Conservation (phyloP, 2,888 invertebrate genomes). For the Sesamia inferens region DNA sequence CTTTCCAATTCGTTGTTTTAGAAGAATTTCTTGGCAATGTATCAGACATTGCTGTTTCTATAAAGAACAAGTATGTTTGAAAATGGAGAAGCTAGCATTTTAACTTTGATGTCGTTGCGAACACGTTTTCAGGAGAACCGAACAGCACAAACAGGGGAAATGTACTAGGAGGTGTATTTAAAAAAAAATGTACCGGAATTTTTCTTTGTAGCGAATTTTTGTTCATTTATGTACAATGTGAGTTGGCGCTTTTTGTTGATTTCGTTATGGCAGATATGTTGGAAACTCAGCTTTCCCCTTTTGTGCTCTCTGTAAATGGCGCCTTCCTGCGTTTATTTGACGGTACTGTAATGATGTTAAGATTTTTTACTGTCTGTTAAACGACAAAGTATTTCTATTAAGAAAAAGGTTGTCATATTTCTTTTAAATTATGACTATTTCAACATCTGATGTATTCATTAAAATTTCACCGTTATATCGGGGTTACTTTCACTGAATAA, state of each 20-base stretch:
- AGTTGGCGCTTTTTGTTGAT: conserved; percentile 33
- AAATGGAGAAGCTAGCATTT: conserved; percentile 55
- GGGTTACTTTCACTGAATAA: no score
- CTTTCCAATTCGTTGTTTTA: conserved; percentile 55
- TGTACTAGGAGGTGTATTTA: conserved; percentile 12
- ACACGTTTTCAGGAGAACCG: conserved; percentile 47
- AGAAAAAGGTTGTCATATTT: neutral
- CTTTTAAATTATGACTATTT: neutral
- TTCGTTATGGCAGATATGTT: conserved; percentile 32
- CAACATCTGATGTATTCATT: neutral
- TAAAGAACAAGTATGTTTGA: conserved; percentile 33
- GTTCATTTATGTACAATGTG: conserved; percentile 38
- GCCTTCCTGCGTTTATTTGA: neutral
- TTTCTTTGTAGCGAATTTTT: conserved; percentile 48
- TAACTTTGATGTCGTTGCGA: conserved; percentile 57
- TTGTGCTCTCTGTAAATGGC: conserved; percentile 5
- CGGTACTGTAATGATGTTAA: neutral
- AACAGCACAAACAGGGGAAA: conserved; percentile 45
- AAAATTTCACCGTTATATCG: neutral
- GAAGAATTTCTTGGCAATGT: conserved; percentile 58
- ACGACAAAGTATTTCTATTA: neutral
- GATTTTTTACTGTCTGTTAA: neutral
- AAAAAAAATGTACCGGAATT: conserved; percentile 25
- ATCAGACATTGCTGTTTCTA: conserved; percentile 45
- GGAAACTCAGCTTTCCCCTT: neutral